Evolutionary conservation across 1,140 invertebrate species (phyloP).

Genomic region (Mya arenaria): DNA sequence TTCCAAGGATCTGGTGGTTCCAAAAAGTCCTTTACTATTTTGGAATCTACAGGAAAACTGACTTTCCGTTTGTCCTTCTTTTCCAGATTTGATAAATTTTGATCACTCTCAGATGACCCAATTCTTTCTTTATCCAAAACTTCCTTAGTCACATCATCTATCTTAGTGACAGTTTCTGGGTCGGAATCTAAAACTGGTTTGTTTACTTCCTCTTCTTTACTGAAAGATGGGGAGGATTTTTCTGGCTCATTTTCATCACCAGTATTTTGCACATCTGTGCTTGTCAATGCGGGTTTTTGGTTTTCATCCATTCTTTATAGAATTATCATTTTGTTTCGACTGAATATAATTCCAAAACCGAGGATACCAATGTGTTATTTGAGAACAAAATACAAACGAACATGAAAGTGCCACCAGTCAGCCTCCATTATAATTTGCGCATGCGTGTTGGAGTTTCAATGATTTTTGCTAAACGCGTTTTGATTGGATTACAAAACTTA

Average conservation of each 20-base stretch:
- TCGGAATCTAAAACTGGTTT: slow-evolving; percentile 35
- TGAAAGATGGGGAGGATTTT: slow-evolving; percentile 45
- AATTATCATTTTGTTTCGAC: background rate
- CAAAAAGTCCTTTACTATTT: slow-evolving; percentile 89
- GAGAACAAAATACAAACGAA: background rate
- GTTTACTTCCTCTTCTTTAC: slow-evolving; percentile 64
- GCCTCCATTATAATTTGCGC: slow-evolving; percentile 53
- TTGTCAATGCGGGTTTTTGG: slow-evolving; percentile 2
- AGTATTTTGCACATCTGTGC: background rate
- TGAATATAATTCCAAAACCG: background rate
- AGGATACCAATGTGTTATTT: background rate
- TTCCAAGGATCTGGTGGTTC: slow-evolving; percentile 91
- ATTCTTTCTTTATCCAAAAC: background rate
- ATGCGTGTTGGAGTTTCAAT: slow-evolving; percentile 10
- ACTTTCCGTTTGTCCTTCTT: slow-evolving; percentile 82
- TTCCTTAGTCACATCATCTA: background rate
- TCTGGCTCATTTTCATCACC: background rate
- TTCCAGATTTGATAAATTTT: background rate
- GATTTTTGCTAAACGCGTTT: no score
- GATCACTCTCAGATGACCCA: background rate
- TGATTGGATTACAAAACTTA: no score
- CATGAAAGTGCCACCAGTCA: slow-evolving; percentile 27
- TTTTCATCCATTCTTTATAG: slow-evolving; percentile 13
- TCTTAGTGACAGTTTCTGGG: slow-evolving; percentile 28
- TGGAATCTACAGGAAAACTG: slow-evolving; percentile 88